Percentiles rank a stretch among this genome's conserved stretches.
phyloP scores from a whole-genome alignment of 2,113 vertebrate genomes.

The Campylomormyrus numenius region DNA sequence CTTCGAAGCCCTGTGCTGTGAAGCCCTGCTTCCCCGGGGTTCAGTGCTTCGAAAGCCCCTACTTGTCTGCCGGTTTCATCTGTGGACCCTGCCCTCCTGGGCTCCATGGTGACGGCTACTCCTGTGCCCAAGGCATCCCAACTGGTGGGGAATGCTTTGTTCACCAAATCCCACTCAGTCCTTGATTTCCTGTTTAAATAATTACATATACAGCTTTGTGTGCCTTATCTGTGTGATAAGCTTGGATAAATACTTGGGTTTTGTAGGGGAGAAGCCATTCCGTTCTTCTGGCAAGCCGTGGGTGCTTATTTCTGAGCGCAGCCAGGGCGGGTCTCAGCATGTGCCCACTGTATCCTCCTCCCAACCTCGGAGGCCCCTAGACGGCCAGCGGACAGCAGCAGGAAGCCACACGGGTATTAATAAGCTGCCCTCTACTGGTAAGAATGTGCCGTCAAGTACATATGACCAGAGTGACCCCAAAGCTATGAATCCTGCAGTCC shows the following conservation, averaged over 20 bases:
- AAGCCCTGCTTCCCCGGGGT: constrained; percentile 56
- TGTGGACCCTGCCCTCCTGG: constrained; percentile 62
- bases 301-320: constrained; percentile 28
- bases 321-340: constrained; percentile 15
- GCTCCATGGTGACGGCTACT: constrained; percentile 53
- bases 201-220: background rate
- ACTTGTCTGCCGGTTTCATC: constrained; percentile 49
- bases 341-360: constrained; percentile 9
- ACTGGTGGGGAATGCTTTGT: constrained; percentile 33
- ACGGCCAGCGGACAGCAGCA: constrained; percentile 33
- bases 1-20: constrained; percentile 40
- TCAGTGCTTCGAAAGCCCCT: constrained; percentile 56
- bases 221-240: background rate
- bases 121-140: constrained; percentile 38
- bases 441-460: constrained; percentile 25
- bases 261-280: constrained; percentile 48
- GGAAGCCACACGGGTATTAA: constrained; percentile 19
- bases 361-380: constrained; percentile 30
- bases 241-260: constrained; percentile 39
- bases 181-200: background rate
- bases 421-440: constrained; percentile 25
- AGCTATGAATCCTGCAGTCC: constrained; percentile 27
- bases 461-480: constrained; percentile 32
- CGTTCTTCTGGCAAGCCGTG: constrained; percentile 22
- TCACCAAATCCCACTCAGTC: background rate